Conservation (phyloP, 2,113 vertebrate genomes). For the Psittacula cyanocephala region DNA sequence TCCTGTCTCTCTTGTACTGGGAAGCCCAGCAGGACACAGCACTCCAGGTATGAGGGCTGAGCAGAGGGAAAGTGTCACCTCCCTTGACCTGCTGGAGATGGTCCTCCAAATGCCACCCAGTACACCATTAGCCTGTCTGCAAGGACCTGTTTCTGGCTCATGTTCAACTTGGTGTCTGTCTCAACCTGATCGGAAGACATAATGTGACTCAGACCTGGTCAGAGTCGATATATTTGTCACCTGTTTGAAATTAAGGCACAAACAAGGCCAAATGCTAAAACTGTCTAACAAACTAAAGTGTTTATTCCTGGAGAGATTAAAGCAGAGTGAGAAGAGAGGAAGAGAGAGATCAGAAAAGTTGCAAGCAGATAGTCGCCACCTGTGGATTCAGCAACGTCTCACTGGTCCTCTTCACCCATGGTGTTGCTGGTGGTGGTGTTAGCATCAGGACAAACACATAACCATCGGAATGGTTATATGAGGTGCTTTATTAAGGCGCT, state of each 20-base stretch:
- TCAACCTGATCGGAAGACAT: not conserved
- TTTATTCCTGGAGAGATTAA: not conserved
- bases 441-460: too few relatives aligned
- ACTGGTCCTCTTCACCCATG: not conserved
- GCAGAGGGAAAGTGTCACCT: not conserved
- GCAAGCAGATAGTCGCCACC: not conserved
- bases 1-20: too few relatives aligned
- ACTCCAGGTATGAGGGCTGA: not conserved
- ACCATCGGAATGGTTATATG: too few relatives aligned
- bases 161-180: not conserved
- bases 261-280: not conserved
- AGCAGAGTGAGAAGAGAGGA: not conserved
- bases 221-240: not conserved
- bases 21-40: not conserved
- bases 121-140: not conserved
- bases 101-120: not conserved
- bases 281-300: not conserved
- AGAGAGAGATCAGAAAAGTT: not conserved
- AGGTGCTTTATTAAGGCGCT: too few relatives aligned
- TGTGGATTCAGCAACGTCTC: not conserved
- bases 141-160: not conserved
- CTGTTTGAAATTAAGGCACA: not conserved
- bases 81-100: not conserved
- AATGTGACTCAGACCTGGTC: not conserved
- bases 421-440: not conserved